Conservation (phyloP, 2,888 invertebrate species). For the Electrophaes corylata region DNA sequence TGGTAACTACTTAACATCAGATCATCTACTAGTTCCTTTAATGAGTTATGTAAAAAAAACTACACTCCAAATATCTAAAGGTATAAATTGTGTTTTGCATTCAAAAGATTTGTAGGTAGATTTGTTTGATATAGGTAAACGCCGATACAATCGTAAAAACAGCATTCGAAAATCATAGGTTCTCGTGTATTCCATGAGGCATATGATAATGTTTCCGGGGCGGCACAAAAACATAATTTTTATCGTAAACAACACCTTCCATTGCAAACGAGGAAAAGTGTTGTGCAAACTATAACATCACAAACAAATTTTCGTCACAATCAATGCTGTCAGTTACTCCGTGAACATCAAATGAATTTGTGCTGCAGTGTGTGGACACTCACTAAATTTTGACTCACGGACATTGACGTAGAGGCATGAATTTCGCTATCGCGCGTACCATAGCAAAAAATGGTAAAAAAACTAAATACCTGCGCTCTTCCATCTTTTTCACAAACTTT, state of each 20-base stretch:
- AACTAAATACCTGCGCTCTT: background rate
- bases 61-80: too few relatives aligned
- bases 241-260: background rate
- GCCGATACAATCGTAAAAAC: too few relatives aligned
- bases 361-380: constrained; percentile 29
- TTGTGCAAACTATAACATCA: constrained; percentile 1
- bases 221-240: background rate
- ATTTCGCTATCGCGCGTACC: constrained; percentile 16
- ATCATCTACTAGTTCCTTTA: too few relatives aligned
- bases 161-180: too few relatives aligned
- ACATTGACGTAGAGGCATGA: constrained; percentile 26
- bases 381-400: constrained; percentile 28
- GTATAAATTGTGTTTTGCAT: too few relatives aligned
- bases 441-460: constrained; percentile 4
- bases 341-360: constrained; percentile 29
- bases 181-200: too few relatives aligned
- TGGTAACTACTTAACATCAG: too few relatives aligned
- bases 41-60: too few relatives aligned
- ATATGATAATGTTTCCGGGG: background rate
- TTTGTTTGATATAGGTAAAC: too few relatives aligned
- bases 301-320: constrained; percentile 20
- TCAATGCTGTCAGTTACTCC: constrained; percentile 27
- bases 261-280: constrained; percentile 9
- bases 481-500: background rate
- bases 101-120: too few relatives aligned